A percentile compares a stretch with the other conserved stretches of the same genome.
These are phyloP conservation scores for Sminthopsis crassicaudata DNA, from an alignment of 2,113 vertebrate genomes.

Conservation along the genomic window DNA sequence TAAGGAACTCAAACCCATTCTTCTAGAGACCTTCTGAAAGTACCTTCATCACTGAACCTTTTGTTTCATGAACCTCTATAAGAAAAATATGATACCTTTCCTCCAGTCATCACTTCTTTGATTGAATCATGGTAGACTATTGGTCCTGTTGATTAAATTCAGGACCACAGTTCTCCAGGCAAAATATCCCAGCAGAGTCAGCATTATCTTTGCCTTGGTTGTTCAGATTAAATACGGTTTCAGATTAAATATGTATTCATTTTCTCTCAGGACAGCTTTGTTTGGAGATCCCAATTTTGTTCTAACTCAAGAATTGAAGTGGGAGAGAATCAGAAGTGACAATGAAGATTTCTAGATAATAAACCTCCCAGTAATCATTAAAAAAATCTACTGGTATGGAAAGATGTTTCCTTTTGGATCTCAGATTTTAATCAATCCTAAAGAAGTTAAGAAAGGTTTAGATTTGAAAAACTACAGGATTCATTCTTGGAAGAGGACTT, in stretches of 20 bases:
- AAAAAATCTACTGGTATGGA: neutral
- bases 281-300: neutral
- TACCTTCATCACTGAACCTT: neutral
- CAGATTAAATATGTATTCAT: neutral
- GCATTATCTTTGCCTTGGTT: neutral
- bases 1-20: neutral
- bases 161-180: neutral
- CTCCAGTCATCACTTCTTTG: neutral
- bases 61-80: neutral
- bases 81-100: neutral
- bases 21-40: neutral
- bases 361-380: neutral
- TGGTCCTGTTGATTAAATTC: neutral
- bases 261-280: neutral
- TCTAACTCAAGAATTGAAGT: neutral
- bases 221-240: neutral
- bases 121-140: neutral
- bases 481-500: neutral
- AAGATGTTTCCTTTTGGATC: neutral
- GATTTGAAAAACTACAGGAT: neutral
- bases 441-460: neutral
- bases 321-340: neutral
- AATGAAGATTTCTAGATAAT: neutral
- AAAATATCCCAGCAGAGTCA: neutral
- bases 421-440: neutral